Evolutionary conservation across 1,140 invertebrate species (phyloP), one percentile per base, ranked within the genome.

Genomic region (Papilio helenus): DNA sequence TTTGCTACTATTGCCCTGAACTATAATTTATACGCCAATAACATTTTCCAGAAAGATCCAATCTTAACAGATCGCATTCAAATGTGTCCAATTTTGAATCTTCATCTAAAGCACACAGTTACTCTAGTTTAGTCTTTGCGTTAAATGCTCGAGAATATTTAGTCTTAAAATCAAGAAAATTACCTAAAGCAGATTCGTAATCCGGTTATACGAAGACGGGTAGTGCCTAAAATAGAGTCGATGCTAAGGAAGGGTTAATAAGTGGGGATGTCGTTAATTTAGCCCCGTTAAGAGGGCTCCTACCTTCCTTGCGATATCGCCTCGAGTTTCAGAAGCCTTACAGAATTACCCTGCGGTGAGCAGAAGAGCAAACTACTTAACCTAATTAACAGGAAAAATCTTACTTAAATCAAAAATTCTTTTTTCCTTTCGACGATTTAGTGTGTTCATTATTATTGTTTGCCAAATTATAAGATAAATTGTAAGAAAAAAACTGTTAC

Each of bases 201-300:
- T 88, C 83, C 80, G 78, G 83, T 86, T 86, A 86, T 79, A 82
- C 79, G 80, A 76, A 88, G 83, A 80, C 82, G 79, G 79, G 84
- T 87, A 86, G 85, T 86, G 88, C 84, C 88, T 85, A 83, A 92
- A 91, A 92, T 90, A 90, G 89, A 88, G 85, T 86, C 84, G 78
- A 76, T 76, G 84, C 76, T 80, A 82, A 84, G 87, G 85, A 90
- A 91, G 90, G 92, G 89, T 91, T 93, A 92, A 92, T 91, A 92
- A 88, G 87, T 87, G 87, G 85, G 87, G 88, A 85, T 88, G 88
- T 88, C 84, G 90, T 91, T 90, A 93, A 91, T 90, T 89, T 87
- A 83, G 84, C 88, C 76, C 87, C 81, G 87, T 84, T 85, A 86
- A 90, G 86, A 87, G 86, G 84, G 82, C 81, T 82, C 73, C 55